These are phyloP conservation scores for Sprattus sprattus DNA, from an alignment of 2,113 vertebrate species.

Conservation along the genomic window DNA sequence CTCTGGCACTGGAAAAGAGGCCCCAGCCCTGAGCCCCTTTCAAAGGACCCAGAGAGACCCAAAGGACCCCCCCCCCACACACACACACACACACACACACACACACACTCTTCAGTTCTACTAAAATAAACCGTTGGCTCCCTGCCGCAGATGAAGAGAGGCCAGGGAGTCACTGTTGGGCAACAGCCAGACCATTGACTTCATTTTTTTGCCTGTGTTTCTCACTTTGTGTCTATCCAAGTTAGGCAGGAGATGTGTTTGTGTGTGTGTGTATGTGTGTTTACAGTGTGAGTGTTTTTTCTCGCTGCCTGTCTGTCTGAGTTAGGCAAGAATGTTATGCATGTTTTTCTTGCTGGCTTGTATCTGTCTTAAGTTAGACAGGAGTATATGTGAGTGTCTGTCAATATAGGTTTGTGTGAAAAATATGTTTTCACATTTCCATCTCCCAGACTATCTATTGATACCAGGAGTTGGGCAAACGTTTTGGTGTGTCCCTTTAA, in stretches of 20 bases:
- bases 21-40: neutral
- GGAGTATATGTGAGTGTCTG: neutral
- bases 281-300: constrained; percentile 35
- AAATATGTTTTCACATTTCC: no score
- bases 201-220: neutral
- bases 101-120: neutral
- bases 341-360: neutral
- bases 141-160: constrained; percentile 45
- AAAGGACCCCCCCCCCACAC: no score
- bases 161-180: constrained; percentile 39
- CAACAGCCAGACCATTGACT: constrained; percentile 42
- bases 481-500: neutral
- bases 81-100: no score
- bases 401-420: neutral
- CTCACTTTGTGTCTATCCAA: neutral
- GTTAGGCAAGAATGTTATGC: neutral
- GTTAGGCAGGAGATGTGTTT: neutral
- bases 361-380: neutral
- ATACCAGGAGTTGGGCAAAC: neutral
- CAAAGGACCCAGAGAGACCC: neutral
- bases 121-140: constrained; percentile 59
- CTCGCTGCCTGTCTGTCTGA: neutral
- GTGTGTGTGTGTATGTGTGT: neutral
- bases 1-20: constrained; percentile 6
- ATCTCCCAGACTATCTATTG: neutral